Conservation (phyloP, 2,113 vertebrate genomes). For the Labeo rohita region DNA sequence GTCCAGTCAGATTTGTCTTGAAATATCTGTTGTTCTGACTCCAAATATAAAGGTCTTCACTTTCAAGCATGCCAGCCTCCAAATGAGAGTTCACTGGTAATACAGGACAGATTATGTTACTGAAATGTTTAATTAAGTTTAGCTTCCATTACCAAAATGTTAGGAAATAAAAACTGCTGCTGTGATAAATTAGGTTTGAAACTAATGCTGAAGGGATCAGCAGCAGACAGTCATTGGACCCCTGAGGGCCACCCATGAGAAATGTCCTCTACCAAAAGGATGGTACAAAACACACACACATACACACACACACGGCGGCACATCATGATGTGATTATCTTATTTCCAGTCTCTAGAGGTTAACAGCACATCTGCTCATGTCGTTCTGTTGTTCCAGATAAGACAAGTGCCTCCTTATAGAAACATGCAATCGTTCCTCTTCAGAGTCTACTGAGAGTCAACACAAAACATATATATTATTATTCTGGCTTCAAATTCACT, state of each 20-base stretch:
- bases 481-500: not conserved
- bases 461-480: not conserved
- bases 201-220: not conserved
- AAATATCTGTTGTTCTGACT: no score
- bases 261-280: not conserved
- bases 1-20: not conserved
- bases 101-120: not conserved
- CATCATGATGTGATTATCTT: conserved; percentile 9
- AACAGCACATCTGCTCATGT: conserved; percentile 13
- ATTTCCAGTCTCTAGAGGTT: conserved; percentile 4
- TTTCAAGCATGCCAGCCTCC: not conserved
- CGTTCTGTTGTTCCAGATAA: not conserved
- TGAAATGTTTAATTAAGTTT: not conserved
- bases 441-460: not conserved
- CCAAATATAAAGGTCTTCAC: not conserved
- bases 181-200: not conserved
- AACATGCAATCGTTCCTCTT: not conserved
- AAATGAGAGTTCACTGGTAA: not conserved
- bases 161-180: not conserved
- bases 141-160: not conserved
- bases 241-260: not conserved
- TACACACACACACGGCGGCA: not conserved
- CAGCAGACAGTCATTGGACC: not conserved
- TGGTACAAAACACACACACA: not conserved
- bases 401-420: not conserved